Conservation (phyloP, 2,113 vertebrate species). For the Albula goreensis region DNA sequence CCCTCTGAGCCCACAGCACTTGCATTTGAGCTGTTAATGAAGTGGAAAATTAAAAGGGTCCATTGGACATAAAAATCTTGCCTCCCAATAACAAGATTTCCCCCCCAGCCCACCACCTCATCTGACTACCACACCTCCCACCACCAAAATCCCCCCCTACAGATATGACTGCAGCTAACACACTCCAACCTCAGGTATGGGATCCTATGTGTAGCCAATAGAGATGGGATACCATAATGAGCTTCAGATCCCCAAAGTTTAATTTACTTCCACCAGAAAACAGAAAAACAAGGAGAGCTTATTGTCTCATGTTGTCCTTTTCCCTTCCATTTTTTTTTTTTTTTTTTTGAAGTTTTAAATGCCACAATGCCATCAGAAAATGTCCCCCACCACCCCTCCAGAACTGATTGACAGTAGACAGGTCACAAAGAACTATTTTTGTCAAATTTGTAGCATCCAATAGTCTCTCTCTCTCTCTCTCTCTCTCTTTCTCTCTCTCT, state of each 20-base stretch:
- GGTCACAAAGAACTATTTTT: too few relatives aligned
- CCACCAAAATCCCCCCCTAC: background rate
- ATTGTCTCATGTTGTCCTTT: too few relatives aligned
- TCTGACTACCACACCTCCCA: background rate
- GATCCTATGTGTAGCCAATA: background rate
- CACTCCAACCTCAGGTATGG: background rate
- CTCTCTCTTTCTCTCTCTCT: constrained; percentile 10
- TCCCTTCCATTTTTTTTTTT: too few relatives aligned
- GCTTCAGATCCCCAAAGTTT: background rate
- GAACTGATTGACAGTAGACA: too few relatives aligned
- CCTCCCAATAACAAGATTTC: constrained; percentile 52
- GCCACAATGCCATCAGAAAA: too few relatives aligned
- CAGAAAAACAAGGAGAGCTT: too few relatives aligned
- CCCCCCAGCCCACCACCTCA: constrained; percentile 31
- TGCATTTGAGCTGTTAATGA: constrained; percentile 66
- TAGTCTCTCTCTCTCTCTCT: background rate
- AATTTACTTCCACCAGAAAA: too few relatives aligned
- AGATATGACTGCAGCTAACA: background rate
- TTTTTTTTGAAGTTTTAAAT: too few relatives aligned
- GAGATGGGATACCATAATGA: background rate
- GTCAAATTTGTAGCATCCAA: too few relatives aligned
- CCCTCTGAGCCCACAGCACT: constrained; percentile 57
- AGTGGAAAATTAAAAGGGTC: constrained; percentile 72
- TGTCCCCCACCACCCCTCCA: too few relatives aligned
- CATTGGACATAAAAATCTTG: constrained; percentile 56